Conservation (phyloP, 2,888 invertebrate species). For the Cheilosia pagana region DNA sequence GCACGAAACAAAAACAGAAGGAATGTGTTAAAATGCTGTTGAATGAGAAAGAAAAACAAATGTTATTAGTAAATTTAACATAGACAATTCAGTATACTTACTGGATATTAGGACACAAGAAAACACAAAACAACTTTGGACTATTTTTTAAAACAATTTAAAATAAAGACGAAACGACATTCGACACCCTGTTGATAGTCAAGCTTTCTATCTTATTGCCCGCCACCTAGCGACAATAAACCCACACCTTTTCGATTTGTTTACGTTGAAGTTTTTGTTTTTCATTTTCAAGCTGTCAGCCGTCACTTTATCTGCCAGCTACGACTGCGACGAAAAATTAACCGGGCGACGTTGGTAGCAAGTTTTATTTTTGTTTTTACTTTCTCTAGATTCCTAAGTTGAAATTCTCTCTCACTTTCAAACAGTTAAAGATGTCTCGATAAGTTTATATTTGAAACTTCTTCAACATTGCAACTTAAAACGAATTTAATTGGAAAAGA, state of each 20-base stretch:
- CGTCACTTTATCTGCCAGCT: background rate
- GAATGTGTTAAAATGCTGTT: background rate
- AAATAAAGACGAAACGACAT: background rate
- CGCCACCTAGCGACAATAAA: slow-evolving; percentile 28
- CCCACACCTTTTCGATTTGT: slow-evolving; percentile 31
- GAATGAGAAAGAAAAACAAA: no score
- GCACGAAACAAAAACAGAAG: no score
- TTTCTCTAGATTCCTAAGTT: slow-evolving; percentile 32
- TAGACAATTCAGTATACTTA: background rate
- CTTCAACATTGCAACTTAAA: background rate
- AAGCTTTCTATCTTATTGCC: background rate
- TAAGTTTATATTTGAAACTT: background rate
- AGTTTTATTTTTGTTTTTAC: slow-evolving; percentile 41
- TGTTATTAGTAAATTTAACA: background rate
- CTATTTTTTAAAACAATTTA: background rate
- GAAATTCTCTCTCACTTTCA: background rate
- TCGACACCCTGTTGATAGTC: slow-evolving; percentile 3
- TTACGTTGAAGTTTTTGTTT: slow-evolving; percentile 53
- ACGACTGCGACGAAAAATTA: slow-evolving; percentile 10
- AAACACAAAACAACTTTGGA: background rate
- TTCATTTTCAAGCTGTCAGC: slow-evolving; percentile 3
- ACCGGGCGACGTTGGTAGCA: slow-evolving; percentile 14
- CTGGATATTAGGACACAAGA: background rate
- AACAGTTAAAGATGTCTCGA: slow-evolving; percentile 7
- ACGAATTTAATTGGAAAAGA: slow-evolving; percentile 17